Conservation (phyloP, 2,797 vertebrate genomes). For the Megaceryle alcyon region DNA sequence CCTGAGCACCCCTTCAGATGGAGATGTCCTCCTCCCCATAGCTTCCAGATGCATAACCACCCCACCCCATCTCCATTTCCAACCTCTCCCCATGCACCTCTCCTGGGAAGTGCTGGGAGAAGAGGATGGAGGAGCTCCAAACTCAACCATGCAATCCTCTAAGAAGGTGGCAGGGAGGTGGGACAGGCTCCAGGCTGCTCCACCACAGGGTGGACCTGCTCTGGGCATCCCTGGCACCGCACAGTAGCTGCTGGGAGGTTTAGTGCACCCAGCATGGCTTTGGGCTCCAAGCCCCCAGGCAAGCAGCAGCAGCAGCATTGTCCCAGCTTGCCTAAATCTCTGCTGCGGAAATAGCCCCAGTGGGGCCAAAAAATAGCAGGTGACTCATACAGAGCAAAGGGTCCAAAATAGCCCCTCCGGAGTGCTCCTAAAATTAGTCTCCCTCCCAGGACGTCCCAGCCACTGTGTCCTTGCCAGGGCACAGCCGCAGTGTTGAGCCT, state of each 20-base stretch:
- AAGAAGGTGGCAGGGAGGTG: background rate
- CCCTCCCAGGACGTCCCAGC: slow-evolving; percentile 28
- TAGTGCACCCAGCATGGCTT: background rate
- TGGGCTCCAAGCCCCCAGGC: background rate
- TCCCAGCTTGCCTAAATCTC: slow-evolving; percentile 35
- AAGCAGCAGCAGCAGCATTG: background rate
- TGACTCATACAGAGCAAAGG: slow-evolving; percentile 63
- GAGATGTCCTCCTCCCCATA: background rate
- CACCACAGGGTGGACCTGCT: background rate
- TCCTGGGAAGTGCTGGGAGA: background rate
- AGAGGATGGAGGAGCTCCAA: background rate
- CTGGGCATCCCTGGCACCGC: background rate
- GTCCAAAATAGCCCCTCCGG: slow-evolving; percentile 67
- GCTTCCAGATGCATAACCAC: background rate
- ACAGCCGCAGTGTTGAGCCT: background rate
- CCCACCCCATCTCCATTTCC: background rate
- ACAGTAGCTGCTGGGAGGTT: background rate
- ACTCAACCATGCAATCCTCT: fast-evolving
- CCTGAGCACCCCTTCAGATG: fast-evolving
- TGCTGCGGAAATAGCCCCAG: slow-evolving; percentile 51
- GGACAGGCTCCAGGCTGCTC: background rate
- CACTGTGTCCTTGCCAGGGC: slow-evolving; percentile 57
- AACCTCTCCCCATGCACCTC: background rate
- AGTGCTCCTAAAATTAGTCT: slow-evolving; percentile 65
- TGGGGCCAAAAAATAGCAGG: slow-evolving; percentile 58